These are phyloP conservation scores for Thymallus thymallus DNA, from an alignment of 2,113 vertebrate genomes.

Conservation along the genomic window DNA sequence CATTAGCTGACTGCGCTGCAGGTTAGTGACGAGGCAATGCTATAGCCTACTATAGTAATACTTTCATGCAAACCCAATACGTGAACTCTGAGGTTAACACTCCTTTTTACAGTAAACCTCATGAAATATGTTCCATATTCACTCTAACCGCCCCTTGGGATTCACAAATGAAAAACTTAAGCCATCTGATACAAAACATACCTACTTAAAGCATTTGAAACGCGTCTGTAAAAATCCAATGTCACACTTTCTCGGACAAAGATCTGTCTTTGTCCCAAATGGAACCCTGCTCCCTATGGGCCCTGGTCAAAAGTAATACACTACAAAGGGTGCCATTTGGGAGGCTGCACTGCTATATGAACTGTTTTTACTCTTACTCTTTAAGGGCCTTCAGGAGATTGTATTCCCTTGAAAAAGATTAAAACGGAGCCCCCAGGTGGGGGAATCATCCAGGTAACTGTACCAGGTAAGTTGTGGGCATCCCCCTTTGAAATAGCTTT, in stretches of 20 bases:
- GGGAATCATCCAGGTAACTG: slow-evolving; percentile 91
- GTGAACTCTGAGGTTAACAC: not conserved
- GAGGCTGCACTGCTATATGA: slow-evolving; percentile 20
- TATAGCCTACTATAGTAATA: not conserved
- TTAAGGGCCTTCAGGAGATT: slow-evolving; percentile 88
- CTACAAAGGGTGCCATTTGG: not conserved
- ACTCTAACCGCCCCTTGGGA: too few relatives aligned
- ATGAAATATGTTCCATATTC: too few relatives aligned
- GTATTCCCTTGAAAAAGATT: slow-evolving; percentile 85
- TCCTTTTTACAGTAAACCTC: too few relatives aligned
- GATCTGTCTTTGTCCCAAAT: too few relatives aligned
- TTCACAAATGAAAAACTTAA: too few relatives aligned
- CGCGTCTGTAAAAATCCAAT: too few relatives aligned
- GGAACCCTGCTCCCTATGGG: too few relatives aligned
- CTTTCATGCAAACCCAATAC: not conserved
- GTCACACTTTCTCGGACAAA: too few relatives aligned
- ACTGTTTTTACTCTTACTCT: slow-evolving; percentile 17
- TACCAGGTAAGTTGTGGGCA: slow-evolving; percentile 80
- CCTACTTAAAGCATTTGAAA: too few relatives aligned
- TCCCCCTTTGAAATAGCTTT: not conserved
- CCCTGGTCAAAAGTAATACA: not conserved
- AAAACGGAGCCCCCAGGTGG: slow-evolving; percentile 92
- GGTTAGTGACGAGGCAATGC: slow-evolving; percentile 67
- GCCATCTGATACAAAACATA: too few relatives aligned
- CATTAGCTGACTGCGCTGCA: slow-evolving; percentile 85